Base-by-base conservation (phyloP, 2,113 vertebrate species). In the Tringa solitaria region DNA sequence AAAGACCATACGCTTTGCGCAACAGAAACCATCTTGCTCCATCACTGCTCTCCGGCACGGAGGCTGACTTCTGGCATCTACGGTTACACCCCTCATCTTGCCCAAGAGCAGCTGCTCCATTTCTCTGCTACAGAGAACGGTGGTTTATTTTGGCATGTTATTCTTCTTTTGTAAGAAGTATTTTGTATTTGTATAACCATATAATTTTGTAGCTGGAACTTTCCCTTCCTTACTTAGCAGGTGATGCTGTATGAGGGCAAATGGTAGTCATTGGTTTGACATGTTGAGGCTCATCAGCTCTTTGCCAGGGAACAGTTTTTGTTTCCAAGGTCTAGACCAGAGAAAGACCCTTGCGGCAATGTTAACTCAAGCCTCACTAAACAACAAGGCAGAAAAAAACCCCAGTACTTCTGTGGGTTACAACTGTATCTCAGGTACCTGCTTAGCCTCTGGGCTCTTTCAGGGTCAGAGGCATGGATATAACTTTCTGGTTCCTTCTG, bases 121-220 rank as follows among this genome's bases (percentile, higher is more conserved):
- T 93, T 61, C 86, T 76, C 92, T 1, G 3, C 73, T 93, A 79
- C 69, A 79, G 91, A 90, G 87, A 90, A 50, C 0, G 0, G 86
- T 91, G 94, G 92, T 96, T 96, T 97, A 96, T 85, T 94, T 96
- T 97, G 93, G 94, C 94, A 96, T 23, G 61, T 82, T 79, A 43
- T 23, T 84, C 89, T 89, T 84, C 82, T 85, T 97, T 95, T 95
- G 95, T 96, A 93, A 97, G 73, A 93, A 93, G 57, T 61, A 79
- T 89, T 87, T 85, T 94, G 76, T 79, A 87, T 93, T 96, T 96
- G 67, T 96, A 91, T 91, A 96, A 93, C 77, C 77, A 61, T 87
- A 65, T 85, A 76, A 94, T 97, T 96, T 89, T 76, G 89, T 68
- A 95, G 90, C 89, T 96, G 75, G n/a, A 96, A 96, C 91, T 96